These are phyloP conservation scores for Diacarnus erythraeanus DNA, from an alignment of 37 sponge, comb jelly and placozoan species.

Conservation along the genomic window DNA sequence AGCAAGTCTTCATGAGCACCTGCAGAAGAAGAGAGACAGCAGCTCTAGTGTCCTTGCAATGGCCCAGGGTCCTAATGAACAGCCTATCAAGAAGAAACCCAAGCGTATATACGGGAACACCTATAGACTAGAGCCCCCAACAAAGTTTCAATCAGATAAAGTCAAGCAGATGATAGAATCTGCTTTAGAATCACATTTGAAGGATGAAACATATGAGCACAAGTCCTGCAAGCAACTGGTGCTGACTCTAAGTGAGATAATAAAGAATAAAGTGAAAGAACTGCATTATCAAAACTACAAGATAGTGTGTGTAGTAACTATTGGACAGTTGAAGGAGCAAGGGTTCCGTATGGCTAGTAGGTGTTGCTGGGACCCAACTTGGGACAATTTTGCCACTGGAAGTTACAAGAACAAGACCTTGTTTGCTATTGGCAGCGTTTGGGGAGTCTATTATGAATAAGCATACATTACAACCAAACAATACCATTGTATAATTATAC, in stretches of 20 bases:
- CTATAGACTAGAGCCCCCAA: constrained; percentile 76
- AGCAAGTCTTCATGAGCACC: constrained; percentile 53
- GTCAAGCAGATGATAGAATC: constrained; percentile 66
- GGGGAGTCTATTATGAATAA: constrained; percentile 90
- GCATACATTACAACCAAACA: not conserved
- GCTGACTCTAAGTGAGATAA: constrained; percentile 64
- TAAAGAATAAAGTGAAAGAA: constrained; percentile 83
- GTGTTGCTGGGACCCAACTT: constrained; percentile 92
- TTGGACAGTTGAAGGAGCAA: constrained; percentile 85
- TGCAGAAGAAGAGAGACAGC: constrained; percentile 24
- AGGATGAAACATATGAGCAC: constrained; percentile 72
- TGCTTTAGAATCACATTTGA: constrained; percentile 58
- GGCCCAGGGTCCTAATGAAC: constrained; percentile 41
- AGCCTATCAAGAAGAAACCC: constrained; percentile 32
- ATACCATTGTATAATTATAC: not conserved
- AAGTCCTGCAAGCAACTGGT: constrained; percentile 63
- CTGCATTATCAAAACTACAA: constrained; percentile 83
- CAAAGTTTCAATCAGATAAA: constrained; percentile 51
- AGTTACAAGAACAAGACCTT: constrained; percentile 85
- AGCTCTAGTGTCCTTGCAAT: constrained; percentile 47
- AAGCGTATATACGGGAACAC: constrained; percentile 85
- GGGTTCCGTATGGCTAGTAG: constrained; percentile 86
- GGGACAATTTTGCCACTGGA: constrained; percentile 80
- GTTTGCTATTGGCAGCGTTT: constrained; percentile 91
- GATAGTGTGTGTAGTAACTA: constrained; percentile 83